A percentile compares a stretch with the other conserved stretches of the same genome.
These are phyloP conservation scores for Leucophenga maculata DNA, from an alignment of 2,888 invertebrate genomes.

Conservation along the genomic window DNA sequence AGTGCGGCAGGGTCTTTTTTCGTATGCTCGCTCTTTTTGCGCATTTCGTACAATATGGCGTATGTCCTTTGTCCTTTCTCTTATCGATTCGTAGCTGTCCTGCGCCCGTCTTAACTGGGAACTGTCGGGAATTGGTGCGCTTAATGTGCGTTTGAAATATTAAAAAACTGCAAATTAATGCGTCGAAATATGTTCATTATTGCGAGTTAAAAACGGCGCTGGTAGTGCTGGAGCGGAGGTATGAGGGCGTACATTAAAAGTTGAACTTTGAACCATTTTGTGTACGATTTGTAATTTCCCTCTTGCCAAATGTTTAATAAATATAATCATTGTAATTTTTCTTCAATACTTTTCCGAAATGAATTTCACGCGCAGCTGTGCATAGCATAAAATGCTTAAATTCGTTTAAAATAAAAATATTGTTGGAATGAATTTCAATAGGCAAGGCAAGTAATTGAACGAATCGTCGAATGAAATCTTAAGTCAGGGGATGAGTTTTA, in stretches of 20 bases:
- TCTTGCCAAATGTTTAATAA: no score
- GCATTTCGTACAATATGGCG: not conserved
- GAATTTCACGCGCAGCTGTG: not conserved
- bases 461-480: no score
- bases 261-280: constrained; percentile 4
- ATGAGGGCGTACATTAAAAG: not conserved
- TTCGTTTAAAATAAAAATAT: no score
- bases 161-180: constrained; percentile 26
- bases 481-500: not conserved
- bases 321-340: not conserved
- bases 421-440: no score
- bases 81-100: not conserved
- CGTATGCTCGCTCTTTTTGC: constrained; percentile 1
- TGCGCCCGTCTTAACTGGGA: not conserved
- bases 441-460: no score
- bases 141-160: constrained; percentile 19
- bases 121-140: not conserved
- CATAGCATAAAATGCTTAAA: not conserved
- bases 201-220: not conserved
- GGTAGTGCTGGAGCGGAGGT: not conserved
- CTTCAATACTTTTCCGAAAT: not conserved
- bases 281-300: not conserved
- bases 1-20: not conserved
- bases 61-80: not conserved
- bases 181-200: constrained; percentile 24